Evolutionary conservation across 2,888 invertebrate genomes (phyloP).

Genomic region (Brachyopa scutellaris): DNA sequence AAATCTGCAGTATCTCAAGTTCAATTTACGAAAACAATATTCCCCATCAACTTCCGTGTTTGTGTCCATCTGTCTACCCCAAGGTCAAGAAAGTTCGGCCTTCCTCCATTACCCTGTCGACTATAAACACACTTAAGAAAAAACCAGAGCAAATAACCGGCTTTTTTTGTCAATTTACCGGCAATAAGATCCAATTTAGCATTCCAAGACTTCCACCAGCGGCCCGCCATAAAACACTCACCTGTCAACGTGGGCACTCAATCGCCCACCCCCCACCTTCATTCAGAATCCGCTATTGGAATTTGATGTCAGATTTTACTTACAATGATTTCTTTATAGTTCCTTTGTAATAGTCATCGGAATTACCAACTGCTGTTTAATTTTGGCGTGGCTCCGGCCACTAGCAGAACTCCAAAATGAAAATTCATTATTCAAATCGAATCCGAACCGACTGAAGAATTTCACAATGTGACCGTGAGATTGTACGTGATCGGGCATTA

Average conservation of each 20-base stretch:
- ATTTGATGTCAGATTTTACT: neutral
- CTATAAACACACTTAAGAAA: neutral
- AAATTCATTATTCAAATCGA: slow-evolving; percentile 67
- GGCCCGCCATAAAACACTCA: slow-evolving; percentile 5
- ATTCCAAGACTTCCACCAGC: slow-evolving; percentile 12
- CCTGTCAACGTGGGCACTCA: neutral
- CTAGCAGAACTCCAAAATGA: slow-evolving; percentile 4
- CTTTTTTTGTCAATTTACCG: slow-evolving; percentile 6
- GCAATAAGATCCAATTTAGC: slow-evolving; percentile 8
- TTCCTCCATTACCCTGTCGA: no score
- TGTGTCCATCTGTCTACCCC: no score
- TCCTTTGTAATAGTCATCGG: slow-evolving; percentile 15
- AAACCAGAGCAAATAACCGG: neutral
- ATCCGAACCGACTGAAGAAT: slow-evolving; percentile 59
- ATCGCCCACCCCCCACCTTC: neutral
- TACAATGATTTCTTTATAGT: neutral
- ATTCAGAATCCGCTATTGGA: neutral
- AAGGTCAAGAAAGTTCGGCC: no score
- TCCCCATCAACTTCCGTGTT: no score
- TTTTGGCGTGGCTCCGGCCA: neutral
- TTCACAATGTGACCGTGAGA: slow-evolving; percentile 65
- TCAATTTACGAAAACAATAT: no score
- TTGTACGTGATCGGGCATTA: slow-evolving; percentile 61
- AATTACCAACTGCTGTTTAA: slow-evolving; percentile 35
- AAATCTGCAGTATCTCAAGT: no score